Evolutionary conservation across 1,140 invertebrate species (phyloP).

Genomic region (Ylistrum balloti): DNA sequence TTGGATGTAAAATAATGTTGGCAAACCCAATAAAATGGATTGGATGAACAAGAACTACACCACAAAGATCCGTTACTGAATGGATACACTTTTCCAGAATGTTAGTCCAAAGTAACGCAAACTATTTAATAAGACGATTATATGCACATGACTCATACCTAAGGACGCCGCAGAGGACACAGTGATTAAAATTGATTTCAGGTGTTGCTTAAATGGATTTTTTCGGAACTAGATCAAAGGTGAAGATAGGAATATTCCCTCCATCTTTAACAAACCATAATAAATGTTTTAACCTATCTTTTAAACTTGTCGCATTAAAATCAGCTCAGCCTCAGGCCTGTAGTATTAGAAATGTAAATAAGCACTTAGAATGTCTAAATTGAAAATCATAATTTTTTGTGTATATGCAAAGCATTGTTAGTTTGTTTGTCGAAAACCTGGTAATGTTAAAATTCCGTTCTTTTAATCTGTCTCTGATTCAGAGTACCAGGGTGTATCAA

Average conservation of each 20-base stretch:
- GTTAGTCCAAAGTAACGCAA: background rate
- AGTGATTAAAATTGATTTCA: background rate
- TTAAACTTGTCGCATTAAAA: background rate
- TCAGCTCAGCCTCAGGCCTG: background rate
- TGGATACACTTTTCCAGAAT: background rate
- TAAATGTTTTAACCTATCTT: conserved; percentile 19
- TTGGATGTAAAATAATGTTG: background rate
- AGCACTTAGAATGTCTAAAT: conserved; percentile 7
- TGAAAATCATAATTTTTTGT: background rate
- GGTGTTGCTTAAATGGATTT: background rate
- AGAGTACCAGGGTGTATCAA: too few relatives aligned
- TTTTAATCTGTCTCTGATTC: background rate
- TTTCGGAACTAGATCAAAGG: background rate
- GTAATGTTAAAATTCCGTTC: background rate
- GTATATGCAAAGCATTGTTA: background rate
- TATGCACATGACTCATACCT: conserved; percentile 15
- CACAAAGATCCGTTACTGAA: background rate
- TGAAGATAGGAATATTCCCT: background rate
- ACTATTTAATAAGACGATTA: background rate
- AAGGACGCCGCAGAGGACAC: background rate
- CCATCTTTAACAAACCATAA: background rate
- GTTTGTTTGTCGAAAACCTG: background rate
- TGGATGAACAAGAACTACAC: background rate
- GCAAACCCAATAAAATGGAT: background rate
- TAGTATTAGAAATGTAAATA: conserved; percentile 11